These are phyloP conservation scores for Cirrhinus molitorella DNA, from an alignment of 2,797 vertebrate genomes.

Conservation along the genomic window DNA sequence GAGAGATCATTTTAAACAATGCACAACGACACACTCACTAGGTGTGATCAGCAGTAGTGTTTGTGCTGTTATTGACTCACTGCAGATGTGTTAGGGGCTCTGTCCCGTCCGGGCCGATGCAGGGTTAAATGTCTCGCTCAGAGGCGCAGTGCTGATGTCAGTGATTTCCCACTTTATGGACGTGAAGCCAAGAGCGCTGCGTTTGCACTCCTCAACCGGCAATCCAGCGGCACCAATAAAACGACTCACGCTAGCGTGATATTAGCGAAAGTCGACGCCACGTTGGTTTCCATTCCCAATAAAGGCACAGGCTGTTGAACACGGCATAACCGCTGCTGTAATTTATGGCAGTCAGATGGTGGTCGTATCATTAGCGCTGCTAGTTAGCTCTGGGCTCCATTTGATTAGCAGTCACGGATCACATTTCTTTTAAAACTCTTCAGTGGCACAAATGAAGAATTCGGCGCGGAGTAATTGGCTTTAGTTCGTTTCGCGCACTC, in stretches of 20 bases:
- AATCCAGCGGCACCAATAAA: constrained; percentile 17
- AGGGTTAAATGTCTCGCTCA: constrained; percentile 20
- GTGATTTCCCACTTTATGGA: constrained; percentile 31
- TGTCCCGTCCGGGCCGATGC: neutral
- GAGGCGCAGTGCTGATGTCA: constrained; percentile 40
- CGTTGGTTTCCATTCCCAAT: constrained; percentile 26
- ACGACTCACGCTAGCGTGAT: constrained; percentile 21
- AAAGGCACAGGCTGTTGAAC: constrained; percentile 24
- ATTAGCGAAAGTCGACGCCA: constrained; percentile 16
- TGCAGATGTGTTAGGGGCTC: neutral
- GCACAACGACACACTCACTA: neutral
- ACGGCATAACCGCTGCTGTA: constrained; percentile 13
- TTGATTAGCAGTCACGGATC: constrained; percentile 48
- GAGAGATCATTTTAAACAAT: neutral
- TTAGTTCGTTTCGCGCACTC: constrained; percentile 16
- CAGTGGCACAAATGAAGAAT: constrained; percentile 31
- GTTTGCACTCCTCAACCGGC: constrained; percentile 5
- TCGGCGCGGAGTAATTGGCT: constrained; percentile 24
- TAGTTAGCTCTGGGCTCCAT: constrained; percentile 44
- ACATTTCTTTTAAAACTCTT: constrained; percentile 42
- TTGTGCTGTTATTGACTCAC: neutral
- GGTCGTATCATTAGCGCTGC: constrained; percentile 38
- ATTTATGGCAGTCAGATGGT: constrained; percentile 46
- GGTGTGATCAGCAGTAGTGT: neutral
- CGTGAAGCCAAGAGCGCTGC: neutral